Percentiles rank a stretch among this genome's conserved stretches.
These are phyloP conservation scores for Ceratotherium simum DNA, from an alignment of 2,113 vertebrate species.

Conservation along the genomic window DNA sequence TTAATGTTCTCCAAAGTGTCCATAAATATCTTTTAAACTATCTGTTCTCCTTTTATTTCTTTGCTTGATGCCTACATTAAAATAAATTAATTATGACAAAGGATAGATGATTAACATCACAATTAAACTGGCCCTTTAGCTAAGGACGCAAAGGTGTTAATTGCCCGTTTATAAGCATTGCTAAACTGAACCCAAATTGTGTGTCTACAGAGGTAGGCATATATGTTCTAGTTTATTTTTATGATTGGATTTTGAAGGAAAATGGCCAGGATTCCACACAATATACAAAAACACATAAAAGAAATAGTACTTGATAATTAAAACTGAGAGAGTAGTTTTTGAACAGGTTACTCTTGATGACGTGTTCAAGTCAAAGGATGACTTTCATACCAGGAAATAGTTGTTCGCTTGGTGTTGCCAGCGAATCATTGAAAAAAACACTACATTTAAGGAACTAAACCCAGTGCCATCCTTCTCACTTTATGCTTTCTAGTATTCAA, in stretches of 20 bases:
- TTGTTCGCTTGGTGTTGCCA: neutral
- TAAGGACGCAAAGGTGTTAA: neutral
- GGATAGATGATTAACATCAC: neutral
- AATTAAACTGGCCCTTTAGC: constrained; percentile 27
- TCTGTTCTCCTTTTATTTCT: neutral
- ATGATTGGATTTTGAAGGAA: constrained; percentile 7
- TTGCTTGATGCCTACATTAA: constrained; percentile 33
- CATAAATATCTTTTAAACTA: neutral
- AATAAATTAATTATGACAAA: constrained; percentile 52
- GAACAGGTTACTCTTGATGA: neutral
- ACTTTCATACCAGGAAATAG: neutral
- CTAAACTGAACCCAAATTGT: neutral
- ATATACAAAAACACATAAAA: neutral
- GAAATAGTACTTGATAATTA: constrained; percentile 8
- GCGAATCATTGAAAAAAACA: neutral
- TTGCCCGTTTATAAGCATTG: neutral
- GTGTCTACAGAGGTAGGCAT: neutral
- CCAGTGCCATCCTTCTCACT: neutral
- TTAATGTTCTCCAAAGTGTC: neutral
- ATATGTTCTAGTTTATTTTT: constrained; percentile 1
- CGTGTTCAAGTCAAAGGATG: neutral
- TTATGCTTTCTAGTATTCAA: neutral
- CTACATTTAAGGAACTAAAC: neutral
- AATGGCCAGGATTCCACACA: neutral
- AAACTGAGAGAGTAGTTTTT: neutral